Evolutionary conservation across 2,888 invertebrate species (phyloP).

Genomic region (Dynastes hyllus): DNA sequence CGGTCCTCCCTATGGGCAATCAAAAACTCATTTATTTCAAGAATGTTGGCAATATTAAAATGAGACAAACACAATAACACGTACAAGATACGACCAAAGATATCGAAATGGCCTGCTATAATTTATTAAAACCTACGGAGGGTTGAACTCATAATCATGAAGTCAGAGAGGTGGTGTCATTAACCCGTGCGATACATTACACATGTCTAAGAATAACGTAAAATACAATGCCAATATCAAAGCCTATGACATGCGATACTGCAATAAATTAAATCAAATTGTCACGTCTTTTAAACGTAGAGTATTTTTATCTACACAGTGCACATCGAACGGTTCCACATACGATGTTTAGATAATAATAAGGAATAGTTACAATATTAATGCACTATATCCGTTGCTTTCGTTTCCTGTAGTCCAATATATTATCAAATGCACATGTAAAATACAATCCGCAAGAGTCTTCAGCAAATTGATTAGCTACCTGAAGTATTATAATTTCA

Average conservation of each 20-base stretch:
- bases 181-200: constrained; percentile 8
- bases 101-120: constrained; percentile 16
- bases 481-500: too few species aligned
- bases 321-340: neutral
- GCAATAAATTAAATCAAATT: constrained; percentile 25
- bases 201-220: constrained; percentile 11
- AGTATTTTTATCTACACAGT: constrained; percentile 4
- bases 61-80: constrained; percentile 45
- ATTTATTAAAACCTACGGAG: constrained; percentile 27
- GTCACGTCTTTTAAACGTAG: neutral
- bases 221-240: constrained; percentile 23
- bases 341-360: constrained; percentile 1
- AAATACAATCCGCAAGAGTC: too few species aligned
- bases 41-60: constrained; percentile 48
- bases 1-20: constrained; percentile 40
- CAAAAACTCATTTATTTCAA: constrained; percentile 52
- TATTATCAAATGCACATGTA: too few species aligned
- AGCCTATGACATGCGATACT: constrained; percentile 18
- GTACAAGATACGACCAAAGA: constrained; percentile 13
- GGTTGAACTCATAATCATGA: constrained; percentile 3
- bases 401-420: constrained; percentile 2
- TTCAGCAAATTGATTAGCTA: too few species aligned
- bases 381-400: neutral
- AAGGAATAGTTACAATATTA: constrained; percentile 2
- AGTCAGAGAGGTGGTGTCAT: neutral